These are phyloP conservation scores for Polyommatus iphigenia DNA, from an alignment of 2,888 invertebrate species.

Conservation along the genomic window DNA sequence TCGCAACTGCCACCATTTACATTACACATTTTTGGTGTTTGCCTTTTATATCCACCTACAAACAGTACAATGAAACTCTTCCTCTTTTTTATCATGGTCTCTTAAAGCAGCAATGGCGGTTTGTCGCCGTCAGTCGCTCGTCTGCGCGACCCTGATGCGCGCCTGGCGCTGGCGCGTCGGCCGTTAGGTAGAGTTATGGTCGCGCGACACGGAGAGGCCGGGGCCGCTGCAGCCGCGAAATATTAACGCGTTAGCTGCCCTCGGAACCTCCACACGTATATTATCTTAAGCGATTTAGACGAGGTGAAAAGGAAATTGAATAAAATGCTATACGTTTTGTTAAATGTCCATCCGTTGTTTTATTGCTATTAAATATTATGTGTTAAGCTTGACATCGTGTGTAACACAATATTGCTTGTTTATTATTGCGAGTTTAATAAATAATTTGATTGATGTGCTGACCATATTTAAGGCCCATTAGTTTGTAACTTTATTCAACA, in stretches of 20 bases:
- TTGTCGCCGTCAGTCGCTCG: background rate
- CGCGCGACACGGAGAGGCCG: slow-evolving; percentile 16
- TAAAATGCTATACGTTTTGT: background rate
- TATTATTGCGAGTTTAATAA: too few relatives aligned
- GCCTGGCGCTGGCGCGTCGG: slow-evolving; percentile 5
- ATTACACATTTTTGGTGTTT: background rate
- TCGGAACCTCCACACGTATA: background rate
- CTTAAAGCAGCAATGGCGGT: background rate
- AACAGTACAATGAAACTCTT: background rate
- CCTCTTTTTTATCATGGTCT: background rate
- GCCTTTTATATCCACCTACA: background rate
- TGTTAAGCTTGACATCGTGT: too few relatives aligned
- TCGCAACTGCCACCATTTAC: background rate
- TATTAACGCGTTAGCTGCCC: slow-evolving; percentile 19
- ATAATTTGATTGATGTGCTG: too few relatives aligned
- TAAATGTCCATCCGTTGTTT: background rate
- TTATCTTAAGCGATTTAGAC: background rate
- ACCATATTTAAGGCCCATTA: too few relatives aligned
- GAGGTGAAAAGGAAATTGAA: background rate
- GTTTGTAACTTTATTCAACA: too few relatives aligned
- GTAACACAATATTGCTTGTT: too few relatives aligned
- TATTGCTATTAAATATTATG: background rate
- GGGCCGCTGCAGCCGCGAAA: slow-evolving; percentile 14
- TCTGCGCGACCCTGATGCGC: background rate
- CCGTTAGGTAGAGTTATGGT: slow-evolving; percentile 17